These are phyloP conservation scores for Heptranchias perlo DNA, from an alignment of 2,113 vertebrate genomes.

Conservation along the genomic window DNA sequence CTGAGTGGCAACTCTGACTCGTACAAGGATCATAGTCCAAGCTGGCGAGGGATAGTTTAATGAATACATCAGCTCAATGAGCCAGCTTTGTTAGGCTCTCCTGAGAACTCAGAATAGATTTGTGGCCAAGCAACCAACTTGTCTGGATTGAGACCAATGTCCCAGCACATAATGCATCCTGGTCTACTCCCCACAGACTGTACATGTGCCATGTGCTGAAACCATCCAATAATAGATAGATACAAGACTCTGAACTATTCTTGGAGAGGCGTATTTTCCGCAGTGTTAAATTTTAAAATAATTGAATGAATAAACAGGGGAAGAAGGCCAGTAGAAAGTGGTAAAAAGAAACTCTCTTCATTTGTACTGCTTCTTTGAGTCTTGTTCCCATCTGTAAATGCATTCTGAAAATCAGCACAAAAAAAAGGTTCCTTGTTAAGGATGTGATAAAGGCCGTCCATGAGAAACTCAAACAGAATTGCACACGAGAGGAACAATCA, in stretches of 20 bases:
- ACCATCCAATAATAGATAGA: no score
- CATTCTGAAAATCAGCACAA: not conserved
- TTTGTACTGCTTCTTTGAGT: not conserved
- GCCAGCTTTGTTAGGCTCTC: not conserved
- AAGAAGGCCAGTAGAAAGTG: not conserved
- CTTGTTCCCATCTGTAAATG: not conserved
- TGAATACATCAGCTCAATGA: not conserved
- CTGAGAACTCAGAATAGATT: not conserved
- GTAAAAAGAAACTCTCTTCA: not conserved
- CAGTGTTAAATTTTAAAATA: not conserved
- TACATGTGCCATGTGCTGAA: not conserved
- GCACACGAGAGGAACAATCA: not conserved
- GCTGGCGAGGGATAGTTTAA: not conserved
- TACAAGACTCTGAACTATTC: not conserved
- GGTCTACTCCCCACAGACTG: not conserved
- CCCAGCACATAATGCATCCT: not conserved
- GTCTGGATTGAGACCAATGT: not conserved
- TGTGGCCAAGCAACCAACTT: not conserved
- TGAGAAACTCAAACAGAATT: not conserved
- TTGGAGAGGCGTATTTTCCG: not conserved
- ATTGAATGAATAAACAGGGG: not conserved
- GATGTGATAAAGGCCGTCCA: not conserved
- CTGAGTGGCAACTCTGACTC: not conserved
- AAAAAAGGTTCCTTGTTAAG: not conserved
- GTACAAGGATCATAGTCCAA: not conserved